phyloP scores from a whole-genome alignment of 2,113 vertebrate genomes.

The Talpa occidentalis region DNA sequence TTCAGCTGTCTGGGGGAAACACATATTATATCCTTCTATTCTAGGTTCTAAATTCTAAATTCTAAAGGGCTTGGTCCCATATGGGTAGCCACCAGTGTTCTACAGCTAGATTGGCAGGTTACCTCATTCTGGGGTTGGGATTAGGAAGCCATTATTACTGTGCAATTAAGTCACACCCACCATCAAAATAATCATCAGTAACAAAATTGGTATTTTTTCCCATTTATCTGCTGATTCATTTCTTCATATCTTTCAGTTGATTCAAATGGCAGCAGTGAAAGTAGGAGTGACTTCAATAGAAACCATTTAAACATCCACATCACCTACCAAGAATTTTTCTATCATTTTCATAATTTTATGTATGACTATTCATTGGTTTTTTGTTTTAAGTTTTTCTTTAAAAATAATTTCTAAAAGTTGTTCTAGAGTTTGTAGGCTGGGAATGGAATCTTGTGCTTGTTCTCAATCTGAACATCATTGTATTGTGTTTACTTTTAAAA shows the following conservation, averaged over 20 bases:
- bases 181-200: background rate
- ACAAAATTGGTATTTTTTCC: background rate
- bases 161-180: background rate
- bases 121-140: slow-evolving; percentile 9
- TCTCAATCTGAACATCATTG: slow-evolving; percentile 3
- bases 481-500: background rate
- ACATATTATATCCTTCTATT: background rate
- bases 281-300: background rate
- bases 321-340: background rate
- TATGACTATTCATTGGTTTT: background rate
- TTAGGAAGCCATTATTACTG: background rate
- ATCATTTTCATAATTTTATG: background rate
- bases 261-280: background rate
- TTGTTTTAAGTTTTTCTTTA: background rate
- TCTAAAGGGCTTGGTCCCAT: background rate
- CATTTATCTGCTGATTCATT: background rate
- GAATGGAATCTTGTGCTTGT: background rate
- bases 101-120: background rate
- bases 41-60: background rate
- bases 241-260: background rate
- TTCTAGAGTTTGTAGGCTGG: background rate
- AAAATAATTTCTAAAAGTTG: background rate
- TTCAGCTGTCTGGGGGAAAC: background rate
- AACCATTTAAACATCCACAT: background rate
- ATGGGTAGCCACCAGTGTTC: background rate